phyloP scores from a whole-genome alignment of 2,888 invertebrate species.

The Sympetrum striolatum region DNA sequence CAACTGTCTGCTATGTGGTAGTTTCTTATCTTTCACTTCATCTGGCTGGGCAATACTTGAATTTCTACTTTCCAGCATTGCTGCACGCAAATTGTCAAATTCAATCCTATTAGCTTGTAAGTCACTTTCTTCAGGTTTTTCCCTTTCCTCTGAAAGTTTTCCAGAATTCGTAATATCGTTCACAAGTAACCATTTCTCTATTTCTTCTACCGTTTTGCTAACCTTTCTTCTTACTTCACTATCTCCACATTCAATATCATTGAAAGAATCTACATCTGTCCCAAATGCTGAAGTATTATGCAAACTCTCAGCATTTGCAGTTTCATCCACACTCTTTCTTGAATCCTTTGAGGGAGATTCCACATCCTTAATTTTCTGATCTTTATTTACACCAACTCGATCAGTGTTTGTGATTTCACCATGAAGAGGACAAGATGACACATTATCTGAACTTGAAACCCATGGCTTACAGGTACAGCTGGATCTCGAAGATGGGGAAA shows the following conservation, averaged over 20 bases:
- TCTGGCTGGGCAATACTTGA: background rate
- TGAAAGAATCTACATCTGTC: constrained; percentile 28
- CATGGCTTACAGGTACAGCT: constrained; percentile 1
- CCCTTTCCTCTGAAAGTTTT: background rate
- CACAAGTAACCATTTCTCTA: constrained; percentile 16
- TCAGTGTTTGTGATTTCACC: background rate
- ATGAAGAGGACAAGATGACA: constrained; percentile 4
- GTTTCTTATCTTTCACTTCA: background rate
- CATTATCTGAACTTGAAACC: background rate
- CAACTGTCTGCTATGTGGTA: background rate
- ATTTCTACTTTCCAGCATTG: background rate
- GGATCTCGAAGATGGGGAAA: background rate
- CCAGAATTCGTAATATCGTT: background rate
- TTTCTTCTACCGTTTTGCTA: constrained; percentile 31
- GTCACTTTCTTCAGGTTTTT: constrained; percentile 1
- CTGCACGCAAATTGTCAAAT: constrained; percentile 17
- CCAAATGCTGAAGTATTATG: constrained; percentile 33
- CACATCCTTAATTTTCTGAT: background rate
- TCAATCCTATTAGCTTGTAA: constrained; percentile 26
- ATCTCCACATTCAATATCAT: constrained; percentile 34
- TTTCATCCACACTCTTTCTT: background rate
- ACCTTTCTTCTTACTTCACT: constrained; percentile 28
- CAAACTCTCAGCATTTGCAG: constrained; percentile 20
- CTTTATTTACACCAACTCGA: background rate
- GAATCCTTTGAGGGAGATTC: background rate